A percentile compares a stretch with the other conserved stretches of the same genome.
Conservation (phyloP, 2,113 vertebrate species). For the Amblyopsis rosae region DNA sequence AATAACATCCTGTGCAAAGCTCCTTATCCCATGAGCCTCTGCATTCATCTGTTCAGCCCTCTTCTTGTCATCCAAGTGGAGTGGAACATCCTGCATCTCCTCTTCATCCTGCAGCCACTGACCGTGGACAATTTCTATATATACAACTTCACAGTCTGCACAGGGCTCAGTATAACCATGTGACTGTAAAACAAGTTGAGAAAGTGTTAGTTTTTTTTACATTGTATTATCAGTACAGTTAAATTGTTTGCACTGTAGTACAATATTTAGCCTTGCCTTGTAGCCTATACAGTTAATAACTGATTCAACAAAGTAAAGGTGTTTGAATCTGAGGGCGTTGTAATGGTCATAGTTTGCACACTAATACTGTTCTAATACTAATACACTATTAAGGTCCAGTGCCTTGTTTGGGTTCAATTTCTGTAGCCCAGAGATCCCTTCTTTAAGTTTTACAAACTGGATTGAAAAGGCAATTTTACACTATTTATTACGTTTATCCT, state of each 20-base stretch:
- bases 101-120: constrained; percentile 1
- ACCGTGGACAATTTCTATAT: constrained; percentile 28
- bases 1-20: background rate
- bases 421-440: too few species aligned
- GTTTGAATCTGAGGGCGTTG: background rate
- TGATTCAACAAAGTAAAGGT: background rate
- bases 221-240: too few species aligned
- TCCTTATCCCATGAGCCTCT: background rate
- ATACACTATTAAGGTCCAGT: too few species aligned
- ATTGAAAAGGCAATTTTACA: too few species aligned
- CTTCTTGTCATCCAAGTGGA: background rate
- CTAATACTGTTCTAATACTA: too few species aligned
- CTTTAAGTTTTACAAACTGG: too few species aligned
- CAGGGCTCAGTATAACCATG: constrained; percentile 2
- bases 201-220: too few species aligned
- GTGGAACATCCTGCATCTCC: background rate
- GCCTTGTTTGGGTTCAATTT: too few species aligned
- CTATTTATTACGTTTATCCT: too few species aligned
- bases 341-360: too few species aligned
- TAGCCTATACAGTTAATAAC: background rate
- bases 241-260: too few species aligned
- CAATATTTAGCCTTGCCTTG: too few species aligned
- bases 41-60: background rate
- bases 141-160: constrained; percentile 26
- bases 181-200: constrained; percentile 3